Evolutionary conservation across 2,797 vertebrate species (phyloP).

Genomic region (Danionella dracula): DNA sequence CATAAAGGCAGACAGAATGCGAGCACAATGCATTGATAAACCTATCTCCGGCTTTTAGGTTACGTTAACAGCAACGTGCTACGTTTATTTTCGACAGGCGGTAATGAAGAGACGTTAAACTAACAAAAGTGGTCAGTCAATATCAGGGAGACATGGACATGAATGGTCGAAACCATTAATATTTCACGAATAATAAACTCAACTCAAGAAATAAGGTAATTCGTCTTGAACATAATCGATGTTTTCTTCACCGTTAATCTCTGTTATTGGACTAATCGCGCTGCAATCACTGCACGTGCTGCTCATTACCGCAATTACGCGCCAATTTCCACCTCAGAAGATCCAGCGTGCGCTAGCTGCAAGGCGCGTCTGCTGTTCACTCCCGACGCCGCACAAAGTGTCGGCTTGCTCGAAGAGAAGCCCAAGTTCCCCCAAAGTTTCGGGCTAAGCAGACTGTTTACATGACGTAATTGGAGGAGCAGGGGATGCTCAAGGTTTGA

Average conservation of each 20-base stretch:
- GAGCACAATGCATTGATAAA: background rate
- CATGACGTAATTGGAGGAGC: conserved; percentile 42
- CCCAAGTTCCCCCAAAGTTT: background rate
- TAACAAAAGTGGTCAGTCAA: too few species aligned
- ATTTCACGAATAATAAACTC: too few species aligned
- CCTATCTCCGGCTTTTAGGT: background rate
- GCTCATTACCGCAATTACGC: conserved; percentile 24
- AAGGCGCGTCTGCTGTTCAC: background rate
- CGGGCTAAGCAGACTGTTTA: conserved; percentile 1
- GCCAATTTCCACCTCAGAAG: conserved; percentile 12
- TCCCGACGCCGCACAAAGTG: background rate
- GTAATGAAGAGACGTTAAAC: too few species aligned
- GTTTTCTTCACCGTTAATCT: background rate
- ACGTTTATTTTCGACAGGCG: background rate
- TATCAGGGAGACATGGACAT: too few species aligned
- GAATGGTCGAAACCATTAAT: too few species aligned
- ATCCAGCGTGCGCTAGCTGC: background rate
- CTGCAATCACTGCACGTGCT: background rate
- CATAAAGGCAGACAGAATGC: background rate
- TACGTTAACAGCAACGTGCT: background rate
- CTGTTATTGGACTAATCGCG: conserved; percentile 11
- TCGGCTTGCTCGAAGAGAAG: background rate
- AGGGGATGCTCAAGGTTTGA: conserved; percentile 42
- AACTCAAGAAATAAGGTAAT: background rate
- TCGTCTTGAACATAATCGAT: conserved; percentile 2